Evolutionary conservation across 2,888 invertebrate species (phyloP).

Genomic region (Vanessa cardui): DNA sequence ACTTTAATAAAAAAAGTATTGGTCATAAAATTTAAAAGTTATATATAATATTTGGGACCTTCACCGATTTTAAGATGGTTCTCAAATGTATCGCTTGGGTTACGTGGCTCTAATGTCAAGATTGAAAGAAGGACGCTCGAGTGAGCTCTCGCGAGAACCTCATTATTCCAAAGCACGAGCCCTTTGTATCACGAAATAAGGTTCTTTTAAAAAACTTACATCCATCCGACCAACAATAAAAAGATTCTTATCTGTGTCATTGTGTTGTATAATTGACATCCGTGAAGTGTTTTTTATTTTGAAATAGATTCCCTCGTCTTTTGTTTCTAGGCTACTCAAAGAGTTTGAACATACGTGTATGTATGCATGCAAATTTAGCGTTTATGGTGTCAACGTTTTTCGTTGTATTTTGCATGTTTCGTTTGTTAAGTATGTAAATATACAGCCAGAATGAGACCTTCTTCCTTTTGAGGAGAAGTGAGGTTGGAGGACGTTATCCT

Average conservation of each 20-base stretch:
- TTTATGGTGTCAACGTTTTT: not conserved
- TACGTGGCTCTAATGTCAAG: constrained; percentile 65
- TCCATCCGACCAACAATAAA: constrained; percentile 47
- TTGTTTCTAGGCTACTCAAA: not conserved
- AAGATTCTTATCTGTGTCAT: constrained; percentile 37
- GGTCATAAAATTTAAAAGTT: not conserved
- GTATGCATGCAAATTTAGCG: too few species aligned
- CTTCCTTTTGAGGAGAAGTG: too few species aligned
- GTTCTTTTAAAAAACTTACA: constrained; percentile 79
- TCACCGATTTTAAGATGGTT: constrained; percentile 25
- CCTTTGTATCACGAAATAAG: constrained; percentile 79
- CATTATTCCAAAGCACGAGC: constrained; percentile 79
- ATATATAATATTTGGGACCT: constrained; percentile 24
- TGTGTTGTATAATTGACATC: constrained; percentile 36
- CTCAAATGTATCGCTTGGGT: constrained; percentile 36
- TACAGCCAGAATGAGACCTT: too few species aligned
- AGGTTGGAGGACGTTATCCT: too few species aligned
- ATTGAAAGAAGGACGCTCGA: constrained; percentile 68
- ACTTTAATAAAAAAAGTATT: too few species aligned
- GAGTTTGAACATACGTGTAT: not conserved
- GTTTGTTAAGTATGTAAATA: too few species aligned
- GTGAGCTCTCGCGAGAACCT: constrained; percentile 68
- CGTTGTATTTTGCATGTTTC: too few species aligned
- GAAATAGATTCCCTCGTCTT: constrained; percentile 8
- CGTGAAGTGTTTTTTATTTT: constrained; percentile 21